Conservation (phyloP, 2,888 invertebrate species). For the Mongoloraphidia duomilia region DNA sequence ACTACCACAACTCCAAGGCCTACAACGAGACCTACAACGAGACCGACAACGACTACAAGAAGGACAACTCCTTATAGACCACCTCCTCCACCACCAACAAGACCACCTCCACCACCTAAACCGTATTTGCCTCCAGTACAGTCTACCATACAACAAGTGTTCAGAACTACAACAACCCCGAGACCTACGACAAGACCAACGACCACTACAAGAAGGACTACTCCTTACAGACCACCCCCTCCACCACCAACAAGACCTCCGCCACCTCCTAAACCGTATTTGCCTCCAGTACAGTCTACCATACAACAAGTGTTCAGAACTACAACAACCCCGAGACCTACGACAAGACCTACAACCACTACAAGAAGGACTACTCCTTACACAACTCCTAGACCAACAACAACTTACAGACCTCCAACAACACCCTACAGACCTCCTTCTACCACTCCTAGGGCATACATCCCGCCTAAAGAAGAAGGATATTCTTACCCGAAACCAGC, state of each 20-base stretch:
- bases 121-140: background rate
- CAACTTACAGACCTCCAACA: background rate
- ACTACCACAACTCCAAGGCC: background rate
- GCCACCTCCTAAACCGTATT: background rate
- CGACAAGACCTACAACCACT: background rate
- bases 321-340: background rate
- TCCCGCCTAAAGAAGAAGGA: background rate
- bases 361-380: background rate
- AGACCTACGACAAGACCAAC: too few relatives aligned
- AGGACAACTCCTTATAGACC: background rate
- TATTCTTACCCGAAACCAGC: conserved; percentile 3
- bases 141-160: background rate
- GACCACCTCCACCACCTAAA: background rate
- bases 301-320: too few relatives aligned
- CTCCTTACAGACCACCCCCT: background rate
- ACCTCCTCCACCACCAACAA: background rate
- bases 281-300: background rate
- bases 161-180: too few relatives aligned
- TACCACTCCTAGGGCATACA: too few relatives aligned
- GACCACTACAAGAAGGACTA: too few relatives aligned
- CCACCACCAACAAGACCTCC: background rate
- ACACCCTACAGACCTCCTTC: background rate
- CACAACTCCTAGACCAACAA: conserved; percentile 4
- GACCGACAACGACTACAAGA: too few relatives aligned
- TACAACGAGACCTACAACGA: too few relatives aligned